Percentiles rank a stretch among this genome's conserved stretches.
phyloP scores from a whole-genome alignment of 2,113 vertebrate species.

The Serilophus lunatus region DNA sequence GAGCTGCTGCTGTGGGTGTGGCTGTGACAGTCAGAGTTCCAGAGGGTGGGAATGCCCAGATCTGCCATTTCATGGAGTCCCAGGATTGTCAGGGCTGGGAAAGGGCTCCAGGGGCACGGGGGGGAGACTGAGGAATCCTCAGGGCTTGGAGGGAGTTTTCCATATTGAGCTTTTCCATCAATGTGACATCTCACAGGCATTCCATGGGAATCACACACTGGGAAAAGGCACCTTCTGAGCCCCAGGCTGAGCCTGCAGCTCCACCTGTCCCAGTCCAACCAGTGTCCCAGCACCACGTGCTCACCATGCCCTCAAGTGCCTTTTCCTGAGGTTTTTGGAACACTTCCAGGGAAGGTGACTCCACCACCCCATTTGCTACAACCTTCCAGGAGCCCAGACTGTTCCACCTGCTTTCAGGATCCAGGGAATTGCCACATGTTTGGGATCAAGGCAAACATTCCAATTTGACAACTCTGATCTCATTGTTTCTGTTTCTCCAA shows the following conservation, averaged over 20 bases:
- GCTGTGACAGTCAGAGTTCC: rapidly evolving
- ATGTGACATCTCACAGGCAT: no score
- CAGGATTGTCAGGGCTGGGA: background rate
- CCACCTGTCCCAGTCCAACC: background rate
- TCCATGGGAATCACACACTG: no score
- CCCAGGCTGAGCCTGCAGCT: no score
- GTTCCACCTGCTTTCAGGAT: background rate
- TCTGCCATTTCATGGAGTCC: background rate
- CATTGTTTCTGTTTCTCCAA: background rate
- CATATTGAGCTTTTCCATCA: no score
- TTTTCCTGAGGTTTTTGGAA: rapidly evolving
- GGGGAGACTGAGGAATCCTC: no score
- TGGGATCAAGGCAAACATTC: background rate
- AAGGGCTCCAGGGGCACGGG: background rate
- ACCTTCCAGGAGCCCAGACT: background rate
- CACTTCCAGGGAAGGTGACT: background rate
- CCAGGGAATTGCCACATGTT: no score
- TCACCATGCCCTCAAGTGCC: background rate
- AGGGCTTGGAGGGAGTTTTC: no score
- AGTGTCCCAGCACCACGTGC: rapidly evolving
- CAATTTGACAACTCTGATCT: background rate
- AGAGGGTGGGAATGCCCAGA: background rate
- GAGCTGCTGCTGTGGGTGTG: background rate
- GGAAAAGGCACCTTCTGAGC: no score
- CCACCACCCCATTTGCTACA: background rate